Percentiles rank a stretch among this genome's conserved stretches.
Evolutionary conservation across 2,113 vertebrate genomes (phyloP).

Genomic region (Aspidoscelis tigris): DNA sequence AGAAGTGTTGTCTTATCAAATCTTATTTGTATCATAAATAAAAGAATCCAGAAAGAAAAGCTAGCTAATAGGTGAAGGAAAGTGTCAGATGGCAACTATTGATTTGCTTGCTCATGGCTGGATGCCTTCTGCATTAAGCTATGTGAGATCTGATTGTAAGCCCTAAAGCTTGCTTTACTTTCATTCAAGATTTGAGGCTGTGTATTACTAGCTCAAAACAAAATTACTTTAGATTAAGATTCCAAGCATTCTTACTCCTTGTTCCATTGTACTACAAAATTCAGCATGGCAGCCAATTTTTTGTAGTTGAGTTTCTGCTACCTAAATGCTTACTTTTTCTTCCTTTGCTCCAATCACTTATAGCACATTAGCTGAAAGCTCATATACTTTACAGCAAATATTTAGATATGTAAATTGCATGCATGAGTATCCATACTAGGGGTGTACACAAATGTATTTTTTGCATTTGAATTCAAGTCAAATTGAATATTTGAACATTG

Average conservation of each 20-base stretch:
- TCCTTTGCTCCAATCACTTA: no score
- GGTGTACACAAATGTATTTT: no score
- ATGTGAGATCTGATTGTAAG: background rate
- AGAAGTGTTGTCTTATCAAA: background rate
- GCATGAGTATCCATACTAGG: no score
- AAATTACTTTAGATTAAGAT: background rate
- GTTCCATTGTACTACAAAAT: background rate
- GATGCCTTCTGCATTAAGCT: conserved; percentile 3
- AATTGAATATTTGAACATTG: no score
- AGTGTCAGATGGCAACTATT: conserved; percentile 14
- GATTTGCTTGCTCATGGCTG: conserved; percentile 10
- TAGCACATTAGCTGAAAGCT: no score
- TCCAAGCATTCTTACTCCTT: background rate
- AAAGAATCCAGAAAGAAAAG: conserved; percentile 22
- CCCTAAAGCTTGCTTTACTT: background rate
- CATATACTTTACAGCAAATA: no score
- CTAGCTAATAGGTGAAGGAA: conserved; percentile 11
- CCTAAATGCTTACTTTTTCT: no score
- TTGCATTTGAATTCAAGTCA: no score
- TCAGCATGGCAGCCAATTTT: background rate
- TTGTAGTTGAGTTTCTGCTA: background rate
- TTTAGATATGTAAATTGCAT: no score
- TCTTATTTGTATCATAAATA: conserved; percentile 27
- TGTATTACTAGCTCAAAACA: background rate
- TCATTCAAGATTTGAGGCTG: background rate